Percentiles rank a stretch among this genome's conserved stretches.
Evolutionary conservation across 2,888 invertebrate genomes (phyloP).

Genomic region (Scrobipalpa costella): DNA sequence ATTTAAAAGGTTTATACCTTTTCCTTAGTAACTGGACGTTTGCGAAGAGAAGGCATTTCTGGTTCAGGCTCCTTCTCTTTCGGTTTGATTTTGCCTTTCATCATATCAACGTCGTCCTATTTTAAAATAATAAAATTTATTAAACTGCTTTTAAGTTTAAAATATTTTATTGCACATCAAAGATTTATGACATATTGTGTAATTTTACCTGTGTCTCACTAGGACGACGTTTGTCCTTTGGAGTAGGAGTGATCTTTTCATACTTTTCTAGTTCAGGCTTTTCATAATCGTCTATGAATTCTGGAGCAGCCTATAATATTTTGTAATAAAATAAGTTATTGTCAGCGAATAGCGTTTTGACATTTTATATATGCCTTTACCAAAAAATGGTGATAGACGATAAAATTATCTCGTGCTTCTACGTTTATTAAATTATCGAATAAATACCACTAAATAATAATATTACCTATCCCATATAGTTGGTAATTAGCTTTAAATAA

Average conservation of each 20-base stretch:
- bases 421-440: no score
- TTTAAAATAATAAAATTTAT: slow-evolving; percentile 36
- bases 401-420: no score
- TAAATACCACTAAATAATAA: no score
- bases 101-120: slow-evolving; percentile 72
- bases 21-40: slow-evolving; percentile 68
- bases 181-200: slow-evolving; percentile 6
- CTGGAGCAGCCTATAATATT: slow-evolving; percentile 63
- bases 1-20: slow-evolving; percentile 54
- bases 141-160: neutral
- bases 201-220: slow-evolving; percentile 66
- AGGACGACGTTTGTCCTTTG: slow-evolving; percentile 68
- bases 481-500: no score
- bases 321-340: slow-evolving; percentile 18
- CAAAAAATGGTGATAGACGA: neutral
- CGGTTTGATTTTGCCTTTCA: slow-evolving; percentile 74
- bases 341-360: neutral
- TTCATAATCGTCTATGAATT: slow-evolving; percentile 86
- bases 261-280: slow-evolving; percentile 86
- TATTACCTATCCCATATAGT: no score
- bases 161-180: slow-evolving; percentile 21
- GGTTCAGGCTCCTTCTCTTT: slow-evolving; percentile 71
- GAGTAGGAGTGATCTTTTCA: slow-evolving; percentile 76
- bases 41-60: slow-evolving; percentile 67
- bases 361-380: neutral